A percentile compares a stretch with the other conserved stretches of the same genome.
These are phyloP conservation scores for Sturnira hondurensis DNA, from an alignment of 2,113 vertebrate genomes.

Conservation along the genomic window DNA sequence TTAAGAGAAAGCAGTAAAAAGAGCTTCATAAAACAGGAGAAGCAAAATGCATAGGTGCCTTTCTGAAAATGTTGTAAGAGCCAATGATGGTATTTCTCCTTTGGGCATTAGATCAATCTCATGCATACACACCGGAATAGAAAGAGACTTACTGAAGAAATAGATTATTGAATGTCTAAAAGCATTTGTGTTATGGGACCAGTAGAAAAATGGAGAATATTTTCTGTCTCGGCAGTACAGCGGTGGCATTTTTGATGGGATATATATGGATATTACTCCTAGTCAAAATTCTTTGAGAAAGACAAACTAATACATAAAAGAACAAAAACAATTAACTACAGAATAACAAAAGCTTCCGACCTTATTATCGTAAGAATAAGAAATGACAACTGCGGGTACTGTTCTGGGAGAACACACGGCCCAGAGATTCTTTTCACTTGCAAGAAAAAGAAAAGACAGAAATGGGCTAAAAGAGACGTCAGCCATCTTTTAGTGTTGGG, in stretches of 20 bases:
- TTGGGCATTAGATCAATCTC: slow-evolving; percentile 66
- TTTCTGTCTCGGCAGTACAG: slow-evolving; percentile 45
- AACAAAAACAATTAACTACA: neutral
- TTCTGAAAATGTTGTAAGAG: slow-evolving; percentile 57
- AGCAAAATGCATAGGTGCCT: slow-evolving; percentile 36
- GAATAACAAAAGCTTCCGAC: neutral
- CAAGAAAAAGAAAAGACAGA: neutral
- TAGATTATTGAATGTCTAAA: slow-evolving; percentile 65
- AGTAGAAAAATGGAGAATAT: slow-evolving; percentile 26
- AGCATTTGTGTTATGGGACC: slow-evolving; percentile 46
- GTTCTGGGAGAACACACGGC: neutral
- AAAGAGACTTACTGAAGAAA: slow-evolving; percentile 71
- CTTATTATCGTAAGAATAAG: neutral
- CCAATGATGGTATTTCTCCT: slow-evolving; percentile 52
- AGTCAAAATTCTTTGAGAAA: neutral
- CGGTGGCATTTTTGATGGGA: slow-evolving; percentile 35
- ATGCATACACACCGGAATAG: slow-evolving; percentile 65
- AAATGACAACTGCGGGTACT: neutral
- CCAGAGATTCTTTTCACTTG: neutral
- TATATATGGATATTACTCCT: neutral
- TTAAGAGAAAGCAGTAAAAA: slow-evolving; percentile 67
- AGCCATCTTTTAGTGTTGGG: neutral
- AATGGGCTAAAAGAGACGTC: neutral
- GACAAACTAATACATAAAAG: neutral
- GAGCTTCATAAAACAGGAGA: slow-evolving; percentile 54